These are phyloP conservation scores for Lepus townsendii DNA, from an alignment of 2,797 vertebrate genomes.

Conservation along the genomic window DNA sequence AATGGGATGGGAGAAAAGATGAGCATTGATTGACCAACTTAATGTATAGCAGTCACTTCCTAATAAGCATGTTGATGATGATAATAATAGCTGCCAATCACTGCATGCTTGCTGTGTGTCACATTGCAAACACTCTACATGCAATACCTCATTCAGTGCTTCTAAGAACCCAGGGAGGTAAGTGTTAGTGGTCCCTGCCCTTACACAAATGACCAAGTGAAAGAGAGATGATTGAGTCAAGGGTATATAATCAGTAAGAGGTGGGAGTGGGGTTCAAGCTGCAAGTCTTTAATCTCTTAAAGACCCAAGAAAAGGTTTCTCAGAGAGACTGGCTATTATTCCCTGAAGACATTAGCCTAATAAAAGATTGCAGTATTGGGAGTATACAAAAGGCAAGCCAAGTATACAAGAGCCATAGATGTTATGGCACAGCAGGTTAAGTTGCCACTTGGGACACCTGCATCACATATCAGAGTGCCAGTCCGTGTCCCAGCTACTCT, in stretches of 20 bases:
- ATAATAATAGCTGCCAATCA: neutral
- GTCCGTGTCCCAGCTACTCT: no score
- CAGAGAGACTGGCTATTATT: slow-evolving; percentile 36
- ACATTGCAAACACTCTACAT: neutral
- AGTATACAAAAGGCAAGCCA: neutral
- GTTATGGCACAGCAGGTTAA: no score
- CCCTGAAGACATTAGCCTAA: neutral
- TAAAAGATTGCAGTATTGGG: neutral
- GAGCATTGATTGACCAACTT: neutral
- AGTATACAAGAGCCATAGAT: neutral
- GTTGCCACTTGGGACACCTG: no score
- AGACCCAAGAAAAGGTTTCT: slow-evolving; percentile 40
- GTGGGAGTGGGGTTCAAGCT: neutral
- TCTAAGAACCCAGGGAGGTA: neutral
- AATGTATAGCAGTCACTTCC: neutral
- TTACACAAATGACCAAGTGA: slow-evolving; percentile 8
- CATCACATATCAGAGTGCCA: no score
- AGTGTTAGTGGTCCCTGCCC: neutral
- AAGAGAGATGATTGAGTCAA: slow-evolving; percentile 17
- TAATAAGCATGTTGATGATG: slow-evolving; percentile 6
- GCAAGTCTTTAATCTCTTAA: slow-evolving; percentile 32
- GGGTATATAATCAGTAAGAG: slow-evolving; percentile 6
- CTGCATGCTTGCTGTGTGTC: neutral
- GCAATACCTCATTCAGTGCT: neutral
- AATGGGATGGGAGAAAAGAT: neutral